Evolutionary conservation across 1,140 invertebrate genomes (phyloP), one percentile per base, ranked within the genome.

Genomic region (Uloborus diversus): DNA sequence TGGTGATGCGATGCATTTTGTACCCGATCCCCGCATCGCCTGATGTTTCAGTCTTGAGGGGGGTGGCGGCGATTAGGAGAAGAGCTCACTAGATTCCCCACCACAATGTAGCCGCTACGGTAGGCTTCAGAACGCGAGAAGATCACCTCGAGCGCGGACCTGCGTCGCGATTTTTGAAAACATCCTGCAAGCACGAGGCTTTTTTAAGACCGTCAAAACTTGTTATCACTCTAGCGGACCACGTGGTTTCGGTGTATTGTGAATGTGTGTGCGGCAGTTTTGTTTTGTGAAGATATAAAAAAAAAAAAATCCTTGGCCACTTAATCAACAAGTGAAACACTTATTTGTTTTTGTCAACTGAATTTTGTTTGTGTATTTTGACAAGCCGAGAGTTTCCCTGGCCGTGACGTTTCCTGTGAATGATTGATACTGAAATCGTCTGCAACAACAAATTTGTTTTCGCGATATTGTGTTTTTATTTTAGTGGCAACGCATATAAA

Each of bases 101-200:
- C 71, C 71, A 64, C 71, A 75, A 75, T 75, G 71, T 75, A 47
- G 71, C 71, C 71, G 64, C 71, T 35, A 25, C 20, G 64, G 30
- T 35, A 75, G 57, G 56, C 35, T 42, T 73, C 69, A 71, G 69
- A 25, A 27, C 30, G 14, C 14, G 69, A 33, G n/a, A 30, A 20
- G 69, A 27, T 59, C 51, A 17, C 53, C 23, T 35, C 53, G 69
- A 4, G 11, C 30, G 13, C 3, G 23, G 66, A 57, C 30, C 66
- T 35, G 66, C 56, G 66, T 56, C 49, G 25, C 49, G 30, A 56
- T 20, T 69, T 69, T 56, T 27, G 14, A 4, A 14, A 69, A 56
- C 30, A 33, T 13, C 20, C 33, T 27, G 28, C 42, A 27, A 57
- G n/a, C 53, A 35, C 69, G 49, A 49, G 32, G 25, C 25, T 37